Evolutionary conservation across 2,797 vertebrate genomes (phyloP).

Genomic region (Cossypha polioptera): DNA sequence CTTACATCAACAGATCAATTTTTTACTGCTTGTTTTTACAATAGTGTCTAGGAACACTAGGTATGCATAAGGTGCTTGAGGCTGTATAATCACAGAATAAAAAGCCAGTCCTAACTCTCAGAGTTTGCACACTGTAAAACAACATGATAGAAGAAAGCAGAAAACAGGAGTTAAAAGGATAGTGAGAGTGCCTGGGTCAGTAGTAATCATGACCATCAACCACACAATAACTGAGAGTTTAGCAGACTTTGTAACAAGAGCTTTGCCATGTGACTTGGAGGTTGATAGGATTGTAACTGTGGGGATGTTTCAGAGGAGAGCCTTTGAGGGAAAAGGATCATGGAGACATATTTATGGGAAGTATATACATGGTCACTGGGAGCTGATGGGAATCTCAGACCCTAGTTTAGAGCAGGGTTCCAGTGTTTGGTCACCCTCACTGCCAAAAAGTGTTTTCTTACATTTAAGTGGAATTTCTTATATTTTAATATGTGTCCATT

Average conservation of each 20-base stretch:
- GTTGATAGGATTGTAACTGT: not conserved
- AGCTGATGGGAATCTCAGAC: not conserved
- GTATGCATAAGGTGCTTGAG: not conserved
- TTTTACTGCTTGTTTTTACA: not conserved
- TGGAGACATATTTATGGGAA: not conserved
- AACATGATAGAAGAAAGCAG: not conserved
- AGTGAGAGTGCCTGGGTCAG: not conserved
- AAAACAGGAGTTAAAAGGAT: not conserved
- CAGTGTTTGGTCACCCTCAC: not conserved
- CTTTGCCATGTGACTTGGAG: not conserved
- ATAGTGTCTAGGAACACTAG: not conserved
- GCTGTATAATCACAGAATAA: not conserved
- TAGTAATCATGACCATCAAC: not conserved
- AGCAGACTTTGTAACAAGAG: not conserved
- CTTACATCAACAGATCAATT: not conserved
- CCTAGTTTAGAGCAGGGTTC: not conserved
- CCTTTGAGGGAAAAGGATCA: not conserved
- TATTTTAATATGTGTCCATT: not conserved
- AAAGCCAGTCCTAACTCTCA: not conserved
- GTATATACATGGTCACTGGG: not conserved
- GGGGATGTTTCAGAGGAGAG: not conserved
- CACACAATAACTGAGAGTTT: not conserved
- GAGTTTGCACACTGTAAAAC: not conserved
- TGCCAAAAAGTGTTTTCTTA: not conserved
- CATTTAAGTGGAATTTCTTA: fast-evolving